phyloP scores from a whole-genome alignment of 2,113 vertebrate genomes.

The Origma solitaria region DNA sequence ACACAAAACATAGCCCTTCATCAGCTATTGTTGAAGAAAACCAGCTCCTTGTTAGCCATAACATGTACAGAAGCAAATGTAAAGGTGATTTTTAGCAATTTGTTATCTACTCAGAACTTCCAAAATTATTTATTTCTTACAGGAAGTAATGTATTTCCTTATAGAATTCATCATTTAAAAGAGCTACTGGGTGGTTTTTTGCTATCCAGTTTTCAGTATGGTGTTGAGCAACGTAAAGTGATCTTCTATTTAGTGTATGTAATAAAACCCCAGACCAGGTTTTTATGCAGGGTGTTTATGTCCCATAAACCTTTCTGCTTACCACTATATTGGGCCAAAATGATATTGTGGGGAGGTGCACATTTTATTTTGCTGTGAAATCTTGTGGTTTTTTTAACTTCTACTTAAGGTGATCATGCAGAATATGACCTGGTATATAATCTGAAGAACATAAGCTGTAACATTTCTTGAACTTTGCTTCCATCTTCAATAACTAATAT shows the following conservation, averaged over 20 bases:
- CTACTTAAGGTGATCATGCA: not conserved
- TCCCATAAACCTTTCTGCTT: not conserved
- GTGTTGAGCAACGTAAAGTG: accelerated
- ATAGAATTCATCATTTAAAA: not conserved
- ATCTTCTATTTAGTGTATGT: not conserved
- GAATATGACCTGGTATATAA: not conserved
- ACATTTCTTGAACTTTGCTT: not conserved
- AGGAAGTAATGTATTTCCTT: not conserved
- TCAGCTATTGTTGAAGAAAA: not conserved
- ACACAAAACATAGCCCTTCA: not conserved
- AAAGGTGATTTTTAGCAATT: not conserved
- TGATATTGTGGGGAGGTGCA: not conserved
- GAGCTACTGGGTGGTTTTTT: not conserved
- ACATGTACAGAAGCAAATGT: not conserved
- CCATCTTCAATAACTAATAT: not conserved
- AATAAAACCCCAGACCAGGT: not conserved
- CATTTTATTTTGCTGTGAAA: not conserved
- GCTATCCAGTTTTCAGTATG: not conserved
- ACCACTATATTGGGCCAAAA: not conserved
- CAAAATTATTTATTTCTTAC: not conserved
- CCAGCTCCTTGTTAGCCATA: not conserved
- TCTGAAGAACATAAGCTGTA: not conserved
- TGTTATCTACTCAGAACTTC: not conserved
- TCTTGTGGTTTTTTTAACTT: not conserved
- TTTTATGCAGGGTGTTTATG: not conserved